phyloP scores from a whole-genome alignment of 92 coral and sea anemone genomes.

The Phenganax marumi region DNA sequence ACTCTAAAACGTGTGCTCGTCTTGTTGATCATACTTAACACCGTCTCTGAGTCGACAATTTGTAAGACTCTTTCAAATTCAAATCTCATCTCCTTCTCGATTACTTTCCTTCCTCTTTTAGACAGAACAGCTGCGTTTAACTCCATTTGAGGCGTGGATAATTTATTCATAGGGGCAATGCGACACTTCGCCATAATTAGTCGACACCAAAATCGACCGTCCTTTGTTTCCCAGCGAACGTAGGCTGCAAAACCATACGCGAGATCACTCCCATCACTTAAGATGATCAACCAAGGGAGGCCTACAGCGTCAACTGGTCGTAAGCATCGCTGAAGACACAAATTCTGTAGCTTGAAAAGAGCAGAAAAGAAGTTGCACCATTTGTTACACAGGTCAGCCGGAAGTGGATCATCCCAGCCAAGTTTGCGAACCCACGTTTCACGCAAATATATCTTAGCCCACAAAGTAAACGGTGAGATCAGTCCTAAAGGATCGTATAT shows the following conservation, averaged over 20 bases:
- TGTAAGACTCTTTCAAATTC: too few relatives aligned
- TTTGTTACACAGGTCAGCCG: too few relatives aligned
- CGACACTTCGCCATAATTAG: too few relatives aligned
- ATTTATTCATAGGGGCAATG: conserved; percentile 49
- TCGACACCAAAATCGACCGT: conserved; percentile 42
- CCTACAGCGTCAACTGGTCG: conserved; percentile 42
- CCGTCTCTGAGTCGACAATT: too few relatives aligned
- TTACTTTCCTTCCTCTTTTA: conserved; percentile 54
- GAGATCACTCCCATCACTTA: conserved; percentile 51
- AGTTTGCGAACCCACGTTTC: conserved; percentile 20
- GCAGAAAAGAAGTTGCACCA: conserved; percentile 32
- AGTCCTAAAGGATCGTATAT: neutral
- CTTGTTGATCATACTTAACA: too few relatives aligned
- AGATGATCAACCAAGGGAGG: conserved; percentile 47
- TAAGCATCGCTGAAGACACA: conserved; percentile 39
- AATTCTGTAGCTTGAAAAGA: conserved; percentile 35
- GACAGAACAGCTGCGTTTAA: too few relatives aligned
- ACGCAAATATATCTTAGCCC: conserved; percentile 5
- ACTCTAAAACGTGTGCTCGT: too few relatives aligned
- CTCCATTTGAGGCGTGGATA: too few relatives aligned
- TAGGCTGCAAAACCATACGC: conserved; percentile 51
- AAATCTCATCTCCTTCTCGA: conserved; percentile 57
- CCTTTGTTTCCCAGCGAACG: conserved; percentile 33
- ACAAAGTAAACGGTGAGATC: neutral
- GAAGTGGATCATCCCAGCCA: conserved; percentile 30